phyloP scores from a whole-genome alignment of 2,888 invertebrate species.

The Eristalis arbustorum region DNA sequence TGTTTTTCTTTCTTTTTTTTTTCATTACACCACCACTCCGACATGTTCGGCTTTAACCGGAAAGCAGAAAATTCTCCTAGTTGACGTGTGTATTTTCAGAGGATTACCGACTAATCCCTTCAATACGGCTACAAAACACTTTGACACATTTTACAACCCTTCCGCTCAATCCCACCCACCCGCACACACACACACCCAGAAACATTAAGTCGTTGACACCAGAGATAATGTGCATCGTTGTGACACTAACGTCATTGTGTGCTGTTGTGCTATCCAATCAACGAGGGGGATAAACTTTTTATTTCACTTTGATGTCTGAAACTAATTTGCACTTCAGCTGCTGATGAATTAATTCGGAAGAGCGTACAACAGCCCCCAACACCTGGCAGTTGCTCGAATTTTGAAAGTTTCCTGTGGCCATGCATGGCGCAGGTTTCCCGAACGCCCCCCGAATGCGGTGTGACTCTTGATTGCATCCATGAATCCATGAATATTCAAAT shows the following conservation, averaged over 20 bases:
- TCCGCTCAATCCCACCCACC: background rate
- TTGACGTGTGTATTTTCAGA: background rate
- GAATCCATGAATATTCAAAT: background rate
- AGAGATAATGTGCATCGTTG: background rate
- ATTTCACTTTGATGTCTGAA: background rate
- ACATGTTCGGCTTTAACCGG: background rate
- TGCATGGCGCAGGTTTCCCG: background rate
- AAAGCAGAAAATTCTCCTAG: background rate
- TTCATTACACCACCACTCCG: background rate
- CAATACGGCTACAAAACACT: background rate
- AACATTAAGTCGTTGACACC: background rate
- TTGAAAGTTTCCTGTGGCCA: background rate
- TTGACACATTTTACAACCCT: background rate
- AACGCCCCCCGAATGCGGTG: background rate
- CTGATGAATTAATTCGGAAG: background rate
- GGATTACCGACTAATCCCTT: background rate
- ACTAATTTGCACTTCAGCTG: background rate
- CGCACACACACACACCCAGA: background rate
- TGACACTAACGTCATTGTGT: background rate
- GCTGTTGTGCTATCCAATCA: background rate
- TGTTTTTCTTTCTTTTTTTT: too few relatives aligned
- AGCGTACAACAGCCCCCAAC: background rate
- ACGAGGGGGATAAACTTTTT: slow-evolving; percentile 1
- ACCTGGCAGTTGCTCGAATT: background rate
- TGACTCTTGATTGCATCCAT: background rate